Evolutionary conservation across 1,140 invertebrate species (phyloP).

Genomic region (Zeugodacus cucurbitae): DNA sequence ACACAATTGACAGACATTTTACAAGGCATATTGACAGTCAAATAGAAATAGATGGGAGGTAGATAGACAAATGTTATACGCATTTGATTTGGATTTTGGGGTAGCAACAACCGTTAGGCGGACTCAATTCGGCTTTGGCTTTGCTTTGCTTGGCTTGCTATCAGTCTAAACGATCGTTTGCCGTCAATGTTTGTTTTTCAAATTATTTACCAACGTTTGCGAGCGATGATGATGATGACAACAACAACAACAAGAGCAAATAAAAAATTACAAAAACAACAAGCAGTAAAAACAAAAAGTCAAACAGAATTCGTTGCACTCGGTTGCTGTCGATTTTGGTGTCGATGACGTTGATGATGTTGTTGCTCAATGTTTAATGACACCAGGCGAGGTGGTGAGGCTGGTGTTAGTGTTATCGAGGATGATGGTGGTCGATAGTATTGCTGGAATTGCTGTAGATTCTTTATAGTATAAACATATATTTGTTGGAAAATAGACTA

Average conservation of each 20-base stretch:
- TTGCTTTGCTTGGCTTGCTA: not conserved
- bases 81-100: slow-evolving; percentile 5
- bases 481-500: too few species aligned
- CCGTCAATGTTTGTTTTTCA: slow-evolving; percentile 35
- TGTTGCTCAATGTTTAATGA: not conserved
- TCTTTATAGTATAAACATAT: not conserved
- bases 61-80: not conserved
- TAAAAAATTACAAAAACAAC: not conserved
- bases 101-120: not conserved
- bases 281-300: not conserved
- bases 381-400: not conserved
- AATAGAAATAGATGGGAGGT: not conserved
- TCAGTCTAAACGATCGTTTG: not conserved
- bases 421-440: not conserved
- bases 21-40: slow-evolving; percentile 30
- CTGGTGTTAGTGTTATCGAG: too few species aligned
- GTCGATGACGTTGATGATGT: slow-evolving; percentile 39
- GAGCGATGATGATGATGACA: slow-evolving; percentile 29
- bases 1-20: slow-evolving; percentile 23
- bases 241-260: not conserved
- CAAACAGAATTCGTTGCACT: not conserved
- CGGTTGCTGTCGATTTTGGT: slow-evolving; percentile 24
- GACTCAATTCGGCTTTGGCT: not conserved
- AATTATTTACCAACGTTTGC: slow-evolving; percentile 37
- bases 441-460: not conserved